These are phyloP conservation scores for Trachelus iudaicus DNA, from an alignment of 2,888 invertebrate genomes.

Conservation along the genomic window DNA sequence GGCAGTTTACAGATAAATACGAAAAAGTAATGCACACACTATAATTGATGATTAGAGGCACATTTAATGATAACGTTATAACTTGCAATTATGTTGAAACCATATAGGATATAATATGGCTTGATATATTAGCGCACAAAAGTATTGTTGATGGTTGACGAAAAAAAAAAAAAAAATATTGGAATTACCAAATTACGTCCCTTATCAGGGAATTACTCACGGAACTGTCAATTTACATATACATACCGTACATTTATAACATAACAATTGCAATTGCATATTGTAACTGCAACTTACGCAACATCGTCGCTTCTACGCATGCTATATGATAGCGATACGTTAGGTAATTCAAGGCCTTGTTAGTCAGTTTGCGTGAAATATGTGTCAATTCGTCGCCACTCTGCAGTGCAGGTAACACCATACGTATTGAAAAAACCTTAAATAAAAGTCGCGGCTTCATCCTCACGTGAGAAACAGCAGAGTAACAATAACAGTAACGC, in stretches of 20 bases:
- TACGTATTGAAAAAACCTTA: slow-evolving; percentile 1
- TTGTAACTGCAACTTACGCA: neutral
- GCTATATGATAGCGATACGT: slow-evolving; percentile 16
- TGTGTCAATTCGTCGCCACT: slow-evolving; percentile 10
- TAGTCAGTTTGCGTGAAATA: slow-evolving; percentile 9
- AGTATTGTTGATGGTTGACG: neutral
- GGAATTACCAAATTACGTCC: neutral
- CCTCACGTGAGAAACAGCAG: neutral
- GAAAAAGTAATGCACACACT: neutral
- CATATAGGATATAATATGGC: neutral
- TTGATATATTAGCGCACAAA: neutral
- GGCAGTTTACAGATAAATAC: neutral
- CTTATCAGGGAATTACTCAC: neutral
- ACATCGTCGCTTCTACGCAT: slow-evolving; percentile 12
- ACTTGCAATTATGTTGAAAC: neutral
- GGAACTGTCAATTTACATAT: neutral
- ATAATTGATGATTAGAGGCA: neutral
- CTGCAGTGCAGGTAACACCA: slow-evolving; percentile 5
- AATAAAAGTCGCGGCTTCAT: neutral
- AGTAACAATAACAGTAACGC: neutral
- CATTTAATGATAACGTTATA: neutral
- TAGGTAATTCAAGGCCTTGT: slow-evolving; percentile 21
- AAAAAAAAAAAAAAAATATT: neutral
- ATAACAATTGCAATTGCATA: neutral
- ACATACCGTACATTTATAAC: neutral